A percentile compares a stretch with the other conserved stretches of the same genome.
These are phyloP conservation scores for Carpatolechia fugitivella DNA, from an alignment of 2,888 invertebrate genomes.

Conservation along the genomic window DNA sequence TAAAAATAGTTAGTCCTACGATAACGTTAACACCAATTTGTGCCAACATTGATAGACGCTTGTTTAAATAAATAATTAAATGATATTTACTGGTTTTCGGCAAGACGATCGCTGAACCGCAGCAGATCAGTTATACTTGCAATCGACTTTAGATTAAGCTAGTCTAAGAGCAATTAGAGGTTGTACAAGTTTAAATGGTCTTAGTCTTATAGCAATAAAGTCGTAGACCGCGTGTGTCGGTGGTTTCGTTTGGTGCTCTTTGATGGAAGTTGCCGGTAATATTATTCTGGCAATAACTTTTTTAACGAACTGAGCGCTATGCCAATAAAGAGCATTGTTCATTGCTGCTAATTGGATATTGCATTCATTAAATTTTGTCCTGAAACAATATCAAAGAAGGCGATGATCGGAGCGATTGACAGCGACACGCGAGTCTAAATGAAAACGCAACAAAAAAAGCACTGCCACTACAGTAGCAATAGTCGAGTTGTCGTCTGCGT, in stretches of 20 bases:
- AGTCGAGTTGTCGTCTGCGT: conserved; percentile 63
- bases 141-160: neutral
- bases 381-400: too few relatives aligned
- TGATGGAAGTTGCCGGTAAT: conserved; percentile 5
- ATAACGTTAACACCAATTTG: conserved; percentile 54
- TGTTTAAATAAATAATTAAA: conserved; percentile 27
- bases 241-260: conserved; percentile 18
- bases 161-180: conserved; percentile 4
- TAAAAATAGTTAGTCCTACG: conserved; percentile 39
- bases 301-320: conserved; percentile 9
- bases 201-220: conserved; percentile 23
- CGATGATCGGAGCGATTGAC: too few relatives aligned
- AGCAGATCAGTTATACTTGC: conserved; percentile 8
- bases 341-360: neutral
- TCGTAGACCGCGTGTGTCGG: conserved; percentile 16
- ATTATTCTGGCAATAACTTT: conserved; percentile 9
- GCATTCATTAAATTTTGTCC: too few relatives aligned
- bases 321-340: conserved; percentile 7
- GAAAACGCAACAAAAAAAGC: conserved; percentile 7
- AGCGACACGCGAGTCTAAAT: too few relatives aligned
- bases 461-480: conserved; percentile 9
- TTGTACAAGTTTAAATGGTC: conserved; percentile 15
- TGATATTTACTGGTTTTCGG: conserved; percentile 19
- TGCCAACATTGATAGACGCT: conserved; percentile 53
- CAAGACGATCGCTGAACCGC: conserved; percentile 7